phyloP scores from a whole-genome alignment of 1,140 invertebrate species.

The Anthonomus grandis region DNA sequence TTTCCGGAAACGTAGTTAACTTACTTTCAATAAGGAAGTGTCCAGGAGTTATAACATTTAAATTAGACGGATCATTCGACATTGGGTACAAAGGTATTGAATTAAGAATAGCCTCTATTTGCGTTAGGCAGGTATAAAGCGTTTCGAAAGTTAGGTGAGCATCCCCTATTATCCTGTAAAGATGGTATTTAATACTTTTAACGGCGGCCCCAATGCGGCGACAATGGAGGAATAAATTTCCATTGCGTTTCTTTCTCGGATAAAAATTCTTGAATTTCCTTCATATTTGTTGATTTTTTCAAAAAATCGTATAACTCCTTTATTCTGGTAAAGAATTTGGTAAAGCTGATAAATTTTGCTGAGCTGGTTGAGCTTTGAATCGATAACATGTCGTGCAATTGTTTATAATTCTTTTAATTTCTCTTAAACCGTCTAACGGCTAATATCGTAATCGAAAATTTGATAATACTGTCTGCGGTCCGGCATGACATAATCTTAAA shows the following conservation, averaged over 20 bases:
- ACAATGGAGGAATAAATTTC: slow-evolving; percentile 3
- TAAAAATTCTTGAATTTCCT: slow-evolving; percentile 6
- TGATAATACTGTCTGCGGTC: too few species aligned
- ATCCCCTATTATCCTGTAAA: slow-evolving; percentile 5
- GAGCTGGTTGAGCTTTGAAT: background rate
- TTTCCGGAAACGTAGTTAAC: slow-evolving; percentile 1
- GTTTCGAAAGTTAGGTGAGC: slow-evolving; percentile 10
- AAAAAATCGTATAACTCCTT: slow-evolving; percentile 3
- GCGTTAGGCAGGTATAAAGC: slow-evolving; percentile 9
- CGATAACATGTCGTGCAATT: too few species aligned
- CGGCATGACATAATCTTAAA: background rate
- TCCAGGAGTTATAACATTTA: slow-evolving; percentile 3
- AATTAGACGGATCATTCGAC: slow-evolving; percentile 2
- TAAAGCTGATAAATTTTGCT: too few species aligned
- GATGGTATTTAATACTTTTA: slow-evolving; percentile 11
- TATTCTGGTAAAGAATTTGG: too few species aligned
- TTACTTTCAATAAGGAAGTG: slow-evolving; percentile 3
- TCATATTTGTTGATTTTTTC: background rate
- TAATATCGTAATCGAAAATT: background rate
- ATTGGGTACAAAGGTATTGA: slow-evolving; percentile 8
- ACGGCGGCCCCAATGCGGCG: slow-evolving; percentile 6
- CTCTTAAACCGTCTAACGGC: background rate
- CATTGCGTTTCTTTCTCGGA: background rate
- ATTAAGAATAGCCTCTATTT: slow-evolving; percentile 15
- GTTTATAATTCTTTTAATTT: background rate